Evolutionary conservation across 2,888 invertebrate species (phyloP).

Genomic region (Colostygia pectinataria): DNA sequence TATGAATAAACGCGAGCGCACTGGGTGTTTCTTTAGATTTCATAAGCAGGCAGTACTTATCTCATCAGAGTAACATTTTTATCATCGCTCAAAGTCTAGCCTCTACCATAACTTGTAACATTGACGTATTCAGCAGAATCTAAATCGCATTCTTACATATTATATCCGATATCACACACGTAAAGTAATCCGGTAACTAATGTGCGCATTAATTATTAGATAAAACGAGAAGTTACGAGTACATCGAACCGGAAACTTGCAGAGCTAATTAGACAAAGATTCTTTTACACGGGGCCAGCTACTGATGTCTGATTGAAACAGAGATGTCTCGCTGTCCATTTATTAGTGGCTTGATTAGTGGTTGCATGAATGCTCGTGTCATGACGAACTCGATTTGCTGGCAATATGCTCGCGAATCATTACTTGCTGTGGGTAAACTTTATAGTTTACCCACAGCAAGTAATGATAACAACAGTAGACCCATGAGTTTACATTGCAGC

Average conservation of each 20-base stretch:
- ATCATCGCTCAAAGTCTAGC: too few relatives aligned
- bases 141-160: slow-evolving; percentile 1
- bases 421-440: too few relatives aligned
- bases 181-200: slow-evolving; percentile 5
- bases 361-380: too few relatives aligned
- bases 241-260: not conserved
- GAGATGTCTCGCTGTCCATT: too few relatives aligned
- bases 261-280: slow-evolving; percentile 1
- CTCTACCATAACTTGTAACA: not conserved
- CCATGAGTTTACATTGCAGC: too few relatives aligned
- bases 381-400: too few relatives aligned
- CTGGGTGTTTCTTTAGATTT: slow-evolving; percentile 8
- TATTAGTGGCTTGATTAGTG: too few relatives aligned
- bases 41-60: not conserved
- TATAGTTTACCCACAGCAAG: too few relatives aligned
- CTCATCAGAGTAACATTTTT: too few relatives aligned
- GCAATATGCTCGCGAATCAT: too few relatives aligned
- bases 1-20: not conserved
- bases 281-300: not conserved
- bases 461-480: too few relatives aligned
- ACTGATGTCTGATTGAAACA: too few relatives aligned
- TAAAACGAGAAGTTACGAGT: slow-evolving; percentile 7
- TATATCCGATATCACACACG: not conserved
- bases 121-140: not conserved
- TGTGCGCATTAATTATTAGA: slow-evolving; percentile 11